Conservation (phyloP, 2,797 vertebrate species). For the Liasis olivaceus region DNA sequence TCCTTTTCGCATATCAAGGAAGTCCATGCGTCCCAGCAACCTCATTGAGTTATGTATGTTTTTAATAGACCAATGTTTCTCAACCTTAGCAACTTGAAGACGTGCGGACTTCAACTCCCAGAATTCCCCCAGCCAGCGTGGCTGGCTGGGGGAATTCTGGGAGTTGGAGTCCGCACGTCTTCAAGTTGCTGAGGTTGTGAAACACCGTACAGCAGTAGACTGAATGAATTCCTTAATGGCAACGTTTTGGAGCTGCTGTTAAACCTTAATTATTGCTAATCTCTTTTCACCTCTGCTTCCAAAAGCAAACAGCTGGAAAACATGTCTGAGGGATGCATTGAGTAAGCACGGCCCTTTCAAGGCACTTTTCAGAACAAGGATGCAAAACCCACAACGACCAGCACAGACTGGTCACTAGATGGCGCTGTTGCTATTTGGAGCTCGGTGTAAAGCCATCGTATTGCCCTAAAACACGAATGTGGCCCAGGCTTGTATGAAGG, state of each 20-base stretch:
- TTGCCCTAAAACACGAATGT: background rate
- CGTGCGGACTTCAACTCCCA: background rate
- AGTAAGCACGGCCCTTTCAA: background rate
- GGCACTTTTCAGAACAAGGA: background rate
- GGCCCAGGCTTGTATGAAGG: background rate
- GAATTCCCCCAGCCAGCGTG: background rate
- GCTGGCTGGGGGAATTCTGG: background rate
- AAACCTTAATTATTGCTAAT: background rate
- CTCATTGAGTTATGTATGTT: background rate
- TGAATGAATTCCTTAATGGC: background rate
- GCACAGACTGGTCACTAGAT: background rate
- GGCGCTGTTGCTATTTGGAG: constrained; percentile 19
- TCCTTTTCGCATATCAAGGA: background rate
- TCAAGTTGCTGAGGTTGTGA: background rate
- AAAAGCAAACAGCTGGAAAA: background rate
- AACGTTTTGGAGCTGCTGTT: background rate
- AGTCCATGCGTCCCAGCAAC: background rate
- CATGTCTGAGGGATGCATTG: background rate
- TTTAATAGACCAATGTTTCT: background rate
- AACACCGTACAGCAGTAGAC: background rate
- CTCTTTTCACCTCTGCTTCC: background rate
- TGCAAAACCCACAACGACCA: background rate
- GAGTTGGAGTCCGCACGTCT: background rate
- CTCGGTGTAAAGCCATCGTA: background rate
- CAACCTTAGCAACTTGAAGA: background rate